phyloP scores from a whole-genome alignment of 2,113 vertebrate species.

The Accipiter cooperii region DNA sequence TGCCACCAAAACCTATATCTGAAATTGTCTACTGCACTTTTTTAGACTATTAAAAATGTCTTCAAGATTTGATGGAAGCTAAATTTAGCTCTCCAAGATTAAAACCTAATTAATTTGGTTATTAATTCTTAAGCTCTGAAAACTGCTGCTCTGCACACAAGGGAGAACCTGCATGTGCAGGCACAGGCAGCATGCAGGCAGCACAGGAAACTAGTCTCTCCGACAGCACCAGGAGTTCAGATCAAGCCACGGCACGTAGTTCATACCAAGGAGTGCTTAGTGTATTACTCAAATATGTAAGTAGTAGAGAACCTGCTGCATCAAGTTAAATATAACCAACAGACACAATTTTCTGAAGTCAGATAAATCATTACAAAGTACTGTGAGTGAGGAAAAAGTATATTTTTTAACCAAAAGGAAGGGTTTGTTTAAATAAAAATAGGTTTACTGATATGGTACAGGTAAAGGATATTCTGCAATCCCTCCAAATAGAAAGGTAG shows the following conservation, averaged over 20 bases:
- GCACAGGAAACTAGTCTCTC: background rate
- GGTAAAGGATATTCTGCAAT: background rate
- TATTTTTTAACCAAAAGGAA: background rate
- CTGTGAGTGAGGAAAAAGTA: fast-evolving
- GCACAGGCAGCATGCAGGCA: background rate
- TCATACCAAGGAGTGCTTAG: background rate
- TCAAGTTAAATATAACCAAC: background rate
- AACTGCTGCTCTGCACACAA: background rate
- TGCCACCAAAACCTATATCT: background rate
- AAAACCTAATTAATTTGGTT: conserved; percentile 42
- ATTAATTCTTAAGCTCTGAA: conserved; percentile 24
- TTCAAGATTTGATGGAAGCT: background rate
- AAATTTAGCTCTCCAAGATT: conserved; percentile 7
- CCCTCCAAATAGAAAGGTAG: background rate
- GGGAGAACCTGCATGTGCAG: background rate
- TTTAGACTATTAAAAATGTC: background rate
- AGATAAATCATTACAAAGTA: background rate
- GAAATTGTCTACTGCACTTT: background rate
- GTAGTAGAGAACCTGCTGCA: background rate
- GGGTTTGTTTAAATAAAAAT: background rate
- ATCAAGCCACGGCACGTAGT: background rate
- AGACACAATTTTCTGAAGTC: background rate
- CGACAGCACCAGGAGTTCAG: background rate
- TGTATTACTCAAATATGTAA: background rate
- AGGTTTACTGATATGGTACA: background rate